Percentiles rank a stretch among this genome's conserved stretches.
Conservation (phyloP, 2,113 vertebrate species). For the Cromileptes altivelis region DNA sequence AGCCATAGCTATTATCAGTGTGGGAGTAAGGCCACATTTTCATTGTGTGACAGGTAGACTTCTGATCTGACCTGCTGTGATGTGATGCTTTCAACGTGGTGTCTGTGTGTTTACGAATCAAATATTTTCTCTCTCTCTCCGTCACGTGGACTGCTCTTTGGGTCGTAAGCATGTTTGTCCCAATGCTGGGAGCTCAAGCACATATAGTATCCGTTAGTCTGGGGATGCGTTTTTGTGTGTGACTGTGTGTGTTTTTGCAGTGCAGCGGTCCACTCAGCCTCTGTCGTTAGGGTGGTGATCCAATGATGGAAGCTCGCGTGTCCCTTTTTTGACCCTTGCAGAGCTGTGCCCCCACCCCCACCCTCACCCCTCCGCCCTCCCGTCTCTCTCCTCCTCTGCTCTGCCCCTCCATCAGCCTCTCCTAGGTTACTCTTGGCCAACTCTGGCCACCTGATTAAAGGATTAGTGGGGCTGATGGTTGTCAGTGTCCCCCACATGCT, state of each 20-base stretch:
- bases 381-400: slow-evolving; percentile 47
- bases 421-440: slow-evolving; percentile 75
- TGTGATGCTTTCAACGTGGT: slow-evolving; percentile 34
- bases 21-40: slow-evolving; percentile 57
- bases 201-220: slow-evolving; percentile 15
- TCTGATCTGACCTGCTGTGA: slow-evolving; percentile 44
- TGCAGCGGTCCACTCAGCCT: slow-evolving; percentile 48
- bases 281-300: slow-evolving; percentile 65
- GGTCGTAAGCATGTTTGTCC: slow-evolving; percentile 44
- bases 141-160: slow-evolving; percentile 34
- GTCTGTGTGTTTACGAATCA: slow-evolving; percentile 25
- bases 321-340: slow-evolving; percentile 85
- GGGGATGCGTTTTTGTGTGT: slow-evolving; percentile 5
- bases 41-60: slow-evolving; percentile 69
- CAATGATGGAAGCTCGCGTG: slow-evolving; percentile 71
- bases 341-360: slow-evolving; percentile 54
- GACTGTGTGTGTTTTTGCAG: slow-evolving; percentile 35
- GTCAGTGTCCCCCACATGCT: slow-evolving; percentile 76
- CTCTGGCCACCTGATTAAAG: slow-evolving; percentile 83
- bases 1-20: slow-evolving; percentile 62
- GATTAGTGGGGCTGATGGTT: slow-evolving; percentile 84
- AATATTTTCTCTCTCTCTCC: slow-evolving; percentile 15
- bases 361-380: slow-evolving; percentile 26
- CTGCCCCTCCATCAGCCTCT: slow-evolving; percentile 66
- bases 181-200: slow-evolving; percentile 12